phyloP scores from a whole-genome alignment of 2,113 vertebrate genomes.

The Cygnus buccinator region DNA sequence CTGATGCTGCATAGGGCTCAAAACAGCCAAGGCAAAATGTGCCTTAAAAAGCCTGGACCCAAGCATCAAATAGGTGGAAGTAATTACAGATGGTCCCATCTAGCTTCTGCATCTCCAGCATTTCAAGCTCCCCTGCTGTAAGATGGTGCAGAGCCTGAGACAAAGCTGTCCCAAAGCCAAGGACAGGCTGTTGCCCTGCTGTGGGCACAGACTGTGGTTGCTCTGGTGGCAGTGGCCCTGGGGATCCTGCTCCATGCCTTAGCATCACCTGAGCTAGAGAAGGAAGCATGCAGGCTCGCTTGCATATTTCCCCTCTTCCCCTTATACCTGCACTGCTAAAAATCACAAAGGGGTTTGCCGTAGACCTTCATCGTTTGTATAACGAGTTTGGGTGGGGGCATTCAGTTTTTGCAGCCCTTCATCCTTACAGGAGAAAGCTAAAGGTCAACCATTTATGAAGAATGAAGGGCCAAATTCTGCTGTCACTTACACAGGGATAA shows the following conservation, averaged over 20 bases:
- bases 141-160: neutral
- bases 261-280: neutral
- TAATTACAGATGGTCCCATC: neutral
- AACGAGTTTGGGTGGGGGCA: neutral
- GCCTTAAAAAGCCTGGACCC: constrained; percentile 11
- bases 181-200: neutral
- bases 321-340: neutral
- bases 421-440: neutral
- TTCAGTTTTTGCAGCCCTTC: neutral
- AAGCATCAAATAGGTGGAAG: neutral
- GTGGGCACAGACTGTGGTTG: neutral
- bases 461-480: neutral
- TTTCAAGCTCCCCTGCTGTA: neutral
- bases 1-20: neutral
- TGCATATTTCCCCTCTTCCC: neutral
- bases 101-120: neutral
- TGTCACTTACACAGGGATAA: neutral
- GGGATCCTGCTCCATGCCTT: neutral
- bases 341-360: neutral
- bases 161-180: neutral
- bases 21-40: constrained; percentile 25
- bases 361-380: neutral
- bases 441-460: neutral
- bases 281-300: neutral
- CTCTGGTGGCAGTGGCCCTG: neutral